Evolutionary conservation across 2,888 invertebrate species (phyloP), one percentile per base, ranked within the genome.

Genomic region (Epirrita christyi): DNA sequence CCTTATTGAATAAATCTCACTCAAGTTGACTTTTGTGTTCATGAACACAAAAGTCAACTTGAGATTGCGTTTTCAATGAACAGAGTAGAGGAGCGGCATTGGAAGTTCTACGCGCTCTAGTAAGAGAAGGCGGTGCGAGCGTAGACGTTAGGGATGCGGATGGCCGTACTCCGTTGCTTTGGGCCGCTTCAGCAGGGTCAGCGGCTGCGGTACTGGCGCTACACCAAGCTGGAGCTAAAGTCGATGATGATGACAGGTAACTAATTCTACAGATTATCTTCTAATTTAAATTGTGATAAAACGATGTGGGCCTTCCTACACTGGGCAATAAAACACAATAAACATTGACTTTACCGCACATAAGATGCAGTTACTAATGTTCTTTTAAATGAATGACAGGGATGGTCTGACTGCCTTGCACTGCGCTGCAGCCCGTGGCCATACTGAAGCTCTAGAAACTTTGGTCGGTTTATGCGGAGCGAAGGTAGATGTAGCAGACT

Each of bases 131-230:
- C 9, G 96, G 96, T 8, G 96, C 97, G 3, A 94, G 95, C 14
- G 96, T 98, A 0, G 96, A 97, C 67, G 97, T 97, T 0, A 93
- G 95, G 53, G 99, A 99, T 84, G 96, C 96, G 42, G 99, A 99
- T 78, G 97, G 98, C 0, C 93, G 99, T 7, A 98, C 98, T 72
- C 99, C 99, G 0, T 92, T 99, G 50, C 89, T 99, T 9, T 99
- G 99, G 99, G 99, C 99, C 0, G 98, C 99, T 0, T 98, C 98
- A 66, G 98, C 99, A 15, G 99, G 99, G 5, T 98, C 98, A 37
- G 95, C 97, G 0, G 97, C 98, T 66, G 99, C 98, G 0, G 96
- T 99, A 54, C 92, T 97, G 45, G 96, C 97, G 0, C 88, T 99
- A 56, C 95, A 98, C 11, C 96, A 97, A 78, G 96, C 97, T 0